Evolutionary conservation across 2,888 invertebrate species (phyloP).

Genomic region (Polietes domitor): DNA sequence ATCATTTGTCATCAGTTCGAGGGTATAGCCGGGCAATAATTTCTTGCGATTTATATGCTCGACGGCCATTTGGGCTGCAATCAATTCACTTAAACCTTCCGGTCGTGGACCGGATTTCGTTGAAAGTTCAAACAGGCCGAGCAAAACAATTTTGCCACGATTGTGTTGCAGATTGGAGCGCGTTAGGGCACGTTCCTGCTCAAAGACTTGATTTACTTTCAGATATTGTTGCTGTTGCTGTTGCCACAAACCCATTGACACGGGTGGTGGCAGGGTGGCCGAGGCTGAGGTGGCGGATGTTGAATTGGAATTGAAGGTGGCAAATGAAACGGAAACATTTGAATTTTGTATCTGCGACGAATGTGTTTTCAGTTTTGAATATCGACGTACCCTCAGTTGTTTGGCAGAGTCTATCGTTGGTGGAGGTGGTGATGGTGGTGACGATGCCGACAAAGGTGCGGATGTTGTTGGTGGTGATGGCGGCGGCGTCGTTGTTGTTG

Average conservation of each 20-base stretch:
- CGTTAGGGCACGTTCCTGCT: constrained; percentile 78
- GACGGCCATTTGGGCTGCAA: constrained; percentile 90
- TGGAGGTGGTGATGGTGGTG: background rate
- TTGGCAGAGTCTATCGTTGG: background rate
- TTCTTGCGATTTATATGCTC: constrained; percentile 88
- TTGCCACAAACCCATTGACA: constrained; percentile 72
- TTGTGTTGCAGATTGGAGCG: constrained; percentile 74
- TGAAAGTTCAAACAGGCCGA: constrained; percentile 91
- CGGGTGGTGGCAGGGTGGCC: constrained; percentile 6
- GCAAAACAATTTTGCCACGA: constrained; percentile 84
- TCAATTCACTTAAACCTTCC: constrained; percentile 88
- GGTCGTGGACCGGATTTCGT: constrained; percentile 84
- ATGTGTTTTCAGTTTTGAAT: constrained; percentile 39
- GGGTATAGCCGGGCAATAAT: constrained; percentile 86
- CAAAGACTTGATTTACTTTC: constrained; percentile 81
- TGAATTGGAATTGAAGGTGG: constrained; percentile 26
- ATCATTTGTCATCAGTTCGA: constrained; percentile 91
- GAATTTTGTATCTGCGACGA: constrained; percentile 3
- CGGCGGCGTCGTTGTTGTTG: background rate
- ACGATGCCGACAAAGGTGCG: background rate
- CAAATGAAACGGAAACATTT: constrained; percentile 25
- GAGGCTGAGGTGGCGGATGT: background rate
- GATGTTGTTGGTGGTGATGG: background rate
- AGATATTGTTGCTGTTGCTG: constrained; percentile 72
- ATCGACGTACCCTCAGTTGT: constrained; percentile 45